Percentiles rank a stretch among this genome's conserved stretches.
Evolutionary conservation across 2,113 vertebrate species (phyloP).

Genomic region (Pholis gunnellus): DNA sequence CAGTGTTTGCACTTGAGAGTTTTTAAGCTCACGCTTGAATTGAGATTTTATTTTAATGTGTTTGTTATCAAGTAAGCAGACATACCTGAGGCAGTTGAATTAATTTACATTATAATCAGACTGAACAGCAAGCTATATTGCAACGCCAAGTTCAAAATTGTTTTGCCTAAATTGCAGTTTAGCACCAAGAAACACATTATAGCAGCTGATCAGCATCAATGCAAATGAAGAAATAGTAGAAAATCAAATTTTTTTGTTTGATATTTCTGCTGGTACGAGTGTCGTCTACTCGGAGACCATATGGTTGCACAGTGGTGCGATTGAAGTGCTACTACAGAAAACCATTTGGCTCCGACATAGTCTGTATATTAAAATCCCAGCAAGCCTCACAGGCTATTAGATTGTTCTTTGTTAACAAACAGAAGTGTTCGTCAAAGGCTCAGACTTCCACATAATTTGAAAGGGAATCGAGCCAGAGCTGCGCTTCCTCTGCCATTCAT

Average conservation of each 20-base stretch:
- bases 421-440: conserved; percentile 75
- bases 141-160: conserved; percentile 5
- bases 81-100: conserved; percentile 55
- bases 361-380: conserved; percentile 68
- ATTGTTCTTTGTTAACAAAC: conserved; percentile 72
- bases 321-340: conserved; percentile 41
- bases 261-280: conserved; percentile 13
- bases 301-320: conserved; percentile 18
- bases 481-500: conserved; percentile 63
- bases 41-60: conserved; percentile 21
- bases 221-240: neutral
- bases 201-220: conserved; percentile 1
- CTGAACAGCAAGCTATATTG: conserved; percentile 14
- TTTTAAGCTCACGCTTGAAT: conserved; percentile 40
- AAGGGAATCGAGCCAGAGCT: conserved; percentile 73
- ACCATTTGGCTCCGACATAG: conserved; percentile 48
- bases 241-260: conserved; percentile 6
- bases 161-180: conserved; percentile 1
- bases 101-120: conserved; percentile 61
- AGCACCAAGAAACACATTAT: neutral
- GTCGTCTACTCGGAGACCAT: conserved; percentile 31
- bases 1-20: conserved; percentile 52
- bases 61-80: conserved; percentile 53
- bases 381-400: conserved; percentile 66
- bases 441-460: conserved; percentile 68